Base-by-base conservation (phyloP, 2,113 vertebrate genomes). In the Oncorhynchus keta region DNA sequence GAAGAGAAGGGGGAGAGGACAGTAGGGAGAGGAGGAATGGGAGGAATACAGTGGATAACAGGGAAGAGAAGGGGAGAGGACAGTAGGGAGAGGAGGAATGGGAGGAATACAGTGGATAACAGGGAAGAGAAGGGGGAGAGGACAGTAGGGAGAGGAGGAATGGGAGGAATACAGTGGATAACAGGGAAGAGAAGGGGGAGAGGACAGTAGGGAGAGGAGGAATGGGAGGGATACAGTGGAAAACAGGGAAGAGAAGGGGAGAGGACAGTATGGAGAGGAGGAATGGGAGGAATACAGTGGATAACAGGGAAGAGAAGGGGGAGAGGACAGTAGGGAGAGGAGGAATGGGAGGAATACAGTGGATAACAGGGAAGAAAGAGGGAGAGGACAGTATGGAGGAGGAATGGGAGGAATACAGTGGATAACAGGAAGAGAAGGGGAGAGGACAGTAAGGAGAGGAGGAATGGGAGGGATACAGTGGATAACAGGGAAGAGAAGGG, bases 401-500 rank as follows among this genome's bases (percentile, higher is more conserved):
- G 74, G 89, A 91, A 71, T 18, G 68, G 81, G 28, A 45, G 32
- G 32, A 1, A 32, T 32, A 32, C 32, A 32, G 32, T 32, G 32
- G 32, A 5, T 32, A 32, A 32, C 79, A 80, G 84, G 83, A 61
- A 77, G 68, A 73, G 68, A 32, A 1, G 1, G 0, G 51, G 51
- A 66, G 26, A 45, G 28, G 73, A 70, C 30, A 30, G 30, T 30
- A 30, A 3, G 30, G 51, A 66, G 30, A 45, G 28, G 73, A 26
- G n/a, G 67, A 87, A 32, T 32, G 32, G 5, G 32, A 32, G 5
- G 32, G 5, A 32, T 32, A 32, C 32, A 32, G 32, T 32, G 32
- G 1, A 5, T 32, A 76, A 32, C 32, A 32, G n/a, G 32, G 61
- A 78, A 68, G 79, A 76, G 84, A 68, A 77, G 64, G 74, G 89